phyloP scores from a whole-genome alignment of 2,797 vertebrate species.

The Chloroceryle inda region DNA sequence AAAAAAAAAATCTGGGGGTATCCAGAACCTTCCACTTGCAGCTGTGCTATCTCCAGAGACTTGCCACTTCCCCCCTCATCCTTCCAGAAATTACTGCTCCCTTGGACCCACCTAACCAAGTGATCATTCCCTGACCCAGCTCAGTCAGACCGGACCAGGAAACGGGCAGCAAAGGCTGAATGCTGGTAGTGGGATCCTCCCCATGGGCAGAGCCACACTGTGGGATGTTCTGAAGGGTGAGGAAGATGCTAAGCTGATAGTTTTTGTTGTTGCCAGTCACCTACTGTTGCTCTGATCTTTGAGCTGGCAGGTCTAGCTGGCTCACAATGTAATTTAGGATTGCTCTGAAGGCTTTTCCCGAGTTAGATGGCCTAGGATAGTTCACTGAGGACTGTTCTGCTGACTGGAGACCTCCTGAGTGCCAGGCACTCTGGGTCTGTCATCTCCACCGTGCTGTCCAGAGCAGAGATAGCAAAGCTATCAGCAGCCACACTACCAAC shows the following conservation, averaged over 20 bases:
- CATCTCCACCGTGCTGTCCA: not conserved
- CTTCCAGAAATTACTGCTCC: not conserved
- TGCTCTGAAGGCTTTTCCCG: not conserved
- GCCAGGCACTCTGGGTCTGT: not conserved
- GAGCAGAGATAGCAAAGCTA: not conserved
- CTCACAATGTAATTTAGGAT: not conserved
- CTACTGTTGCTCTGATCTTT: not conserved
- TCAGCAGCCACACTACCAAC: rapidly evolving
- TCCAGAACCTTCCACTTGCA: not conserved
- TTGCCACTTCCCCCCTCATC: not conserved
- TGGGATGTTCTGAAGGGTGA: not conserved
- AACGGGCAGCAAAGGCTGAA: not conserved
- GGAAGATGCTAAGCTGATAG: not conserved
- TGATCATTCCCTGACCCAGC: not conserved
- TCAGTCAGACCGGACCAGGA: not conserved
- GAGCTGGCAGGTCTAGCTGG: not conserved
- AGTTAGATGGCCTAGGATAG: not conserved
- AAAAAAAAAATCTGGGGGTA: not conserved
- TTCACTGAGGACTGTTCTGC: not conserved
- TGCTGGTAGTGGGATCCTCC: not conserved
- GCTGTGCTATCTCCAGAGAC: not conserved
- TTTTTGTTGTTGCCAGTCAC: not conserved
- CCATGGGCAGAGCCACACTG: rapidly evolving
- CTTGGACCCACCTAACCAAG: not conserved
- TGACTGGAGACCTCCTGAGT: not conserved